These are phyloP conservation scores for Cheilinus undulatus DNA, from an alignment of 2,113 vertebrate genomes.

Conservation along the genomic window DNA sequence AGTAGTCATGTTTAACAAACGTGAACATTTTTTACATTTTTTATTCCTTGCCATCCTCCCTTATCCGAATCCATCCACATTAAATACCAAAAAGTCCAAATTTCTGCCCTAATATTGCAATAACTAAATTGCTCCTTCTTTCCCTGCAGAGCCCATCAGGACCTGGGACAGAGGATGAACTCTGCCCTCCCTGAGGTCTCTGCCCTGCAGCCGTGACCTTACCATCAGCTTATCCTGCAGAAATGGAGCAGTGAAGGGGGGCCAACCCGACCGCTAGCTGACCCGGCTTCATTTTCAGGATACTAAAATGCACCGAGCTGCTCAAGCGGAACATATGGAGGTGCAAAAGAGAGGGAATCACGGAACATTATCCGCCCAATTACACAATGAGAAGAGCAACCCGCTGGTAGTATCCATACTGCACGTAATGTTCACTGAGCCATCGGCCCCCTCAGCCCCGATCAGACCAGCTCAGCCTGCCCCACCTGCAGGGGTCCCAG, in stretches of 20 bases:
- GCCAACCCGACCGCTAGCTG: constrained; percentile 69
- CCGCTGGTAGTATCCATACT: constrained; percentile 61
- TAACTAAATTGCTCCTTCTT: not conserved
- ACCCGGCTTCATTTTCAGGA: constrained; percentile 79
- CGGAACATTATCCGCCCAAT: constrained; percentile 81
- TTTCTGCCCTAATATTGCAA: not conserved
- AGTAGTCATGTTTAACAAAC: no score
- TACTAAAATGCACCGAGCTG: constrained; percentile 63
- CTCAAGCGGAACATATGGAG: constrained; percentile 72
- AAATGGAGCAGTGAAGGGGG: constrained; percentile 50
- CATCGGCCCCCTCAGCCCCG: constrained; percentile 15
- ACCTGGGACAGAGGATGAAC: constrained; percentile 19
- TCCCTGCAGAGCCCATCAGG: not conserved
- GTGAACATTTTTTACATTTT: no score
- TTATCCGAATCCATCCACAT: no score
- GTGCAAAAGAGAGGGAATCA: constrained; percentile 79
- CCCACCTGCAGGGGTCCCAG: constrained; percentile 53
- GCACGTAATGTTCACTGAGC: constrained; percentile 64
- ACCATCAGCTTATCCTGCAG: constrained; percentile 33
- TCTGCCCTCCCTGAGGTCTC: constrained; percentile 24
- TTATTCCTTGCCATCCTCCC: no score
- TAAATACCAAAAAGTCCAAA: no score
- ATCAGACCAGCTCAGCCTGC: constrained; percentile 29
- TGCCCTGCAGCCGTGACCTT: constrained; percentile 3
- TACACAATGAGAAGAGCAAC: constrained; percentile 79